Base-by-base conservation (phyloP, 2,888 invertebrate species). In the Blera fallax region DNA sequence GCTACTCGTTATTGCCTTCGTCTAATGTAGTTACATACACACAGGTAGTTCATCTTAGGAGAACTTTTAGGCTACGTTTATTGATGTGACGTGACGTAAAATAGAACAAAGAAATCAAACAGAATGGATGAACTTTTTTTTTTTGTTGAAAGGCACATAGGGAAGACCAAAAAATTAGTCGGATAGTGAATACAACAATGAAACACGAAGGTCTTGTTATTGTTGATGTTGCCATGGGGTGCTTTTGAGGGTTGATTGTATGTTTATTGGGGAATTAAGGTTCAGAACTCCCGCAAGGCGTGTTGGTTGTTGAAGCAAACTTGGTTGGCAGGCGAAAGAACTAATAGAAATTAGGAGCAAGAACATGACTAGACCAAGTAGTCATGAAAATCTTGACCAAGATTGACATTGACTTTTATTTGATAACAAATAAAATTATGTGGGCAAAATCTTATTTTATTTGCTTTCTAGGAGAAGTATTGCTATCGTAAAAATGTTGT, bases 61-160 rank as follows among this genome's bases (percentile, higher is more conserved):
- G 32, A 10, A 34, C 7, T 8, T 34, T 34, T 11, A n/a, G n/a
- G n/a, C n/a, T 10, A 18, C 16, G 34, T 56, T 56, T 56, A 56
- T 56, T 43, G 43, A 48, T 64, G 29, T 29, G 16, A 64, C 64
- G 64, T 64, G 64, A 64, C 64, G 48, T 29, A 48, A 64, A 62
- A 48, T 48, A 16, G 11, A 34, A 7, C 10, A 21, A 48, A 29
- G 18, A 18, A 11, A 64, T n/a, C n/a, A n/a, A n/a, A n/a, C n/a
- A n/a, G n/a, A n/a, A n/a, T 24, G 8, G 37, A 5, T 3, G 7
- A 5, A 32, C 21, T 32, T 37, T n/a, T 16, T n/a, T n/a, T n/a
- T n/a, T n/a, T n/a, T n/a, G n/a, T n/a, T n/a, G n/a, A n/a, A n/a
- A n/a, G 24, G 43, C 14, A 32, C 1, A 24, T 60, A n/a, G 56